Base-by-base conservation (phyloP, 2,888 invertebrate genomes). In the Epirrita christyi region DNA sequence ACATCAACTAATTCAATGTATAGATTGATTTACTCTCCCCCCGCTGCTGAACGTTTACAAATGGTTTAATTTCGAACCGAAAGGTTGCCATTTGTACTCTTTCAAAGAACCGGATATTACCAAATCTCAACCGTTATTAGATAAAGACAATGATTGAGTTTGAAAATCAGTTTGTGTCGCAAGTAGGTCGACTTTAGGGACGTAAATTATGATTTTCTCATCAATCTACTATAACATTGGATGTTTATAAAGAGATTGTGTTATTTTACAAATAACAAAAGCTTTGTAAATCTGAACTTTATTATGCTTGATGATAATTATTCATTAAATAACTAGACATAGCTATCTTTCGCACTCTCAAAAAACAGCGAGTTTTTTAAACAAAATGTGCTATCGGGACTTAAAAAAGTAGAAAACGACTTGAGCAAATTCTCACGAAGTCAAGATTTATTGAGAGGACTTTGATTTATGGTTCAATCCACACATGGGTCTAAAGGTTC, bases 1-100 rank as follows among this genome's bases (percentile, higher is more conserved):
- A 86, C 84, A 83, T 85, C 85, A 83, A 84, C 84, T 87, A 88
- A 88, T 88, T 87, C 82, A 88, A 86, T 81, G 81, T 86, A 82
- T 85, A 84, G 85, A 88, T 88, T 86, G 88, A 88, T 88, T 88
- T 84, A 87, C 80, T 80, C 71, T 69, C 75, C 68, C 64, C 21
- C 62, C 68, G 67, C 73, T 72, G 65, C 73, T 67, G 78, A 80
- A 67, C 80, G 75, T 82, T 82, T 81, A 85, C 83, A 85, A 88
- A 86, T 86, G 83, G 80, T 86, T 86, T 85, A 84, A 86, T 88
- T 86, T 81, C 75, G 73, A 68, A 71, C 66, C 70, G 73, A 77
- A 73, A 81, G 76, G 83, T 83, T 80, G 72, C 74, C 71, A 72
- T 74, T 74, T 68, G 73, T 71, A 66, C 61, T 63, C 63, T 55